A percentile compares a stretch with the other conserved stretches of the same genome.
Conservation (phyloP, 2,797 vertebrate species). For the Characodon lateralis region DNA sequence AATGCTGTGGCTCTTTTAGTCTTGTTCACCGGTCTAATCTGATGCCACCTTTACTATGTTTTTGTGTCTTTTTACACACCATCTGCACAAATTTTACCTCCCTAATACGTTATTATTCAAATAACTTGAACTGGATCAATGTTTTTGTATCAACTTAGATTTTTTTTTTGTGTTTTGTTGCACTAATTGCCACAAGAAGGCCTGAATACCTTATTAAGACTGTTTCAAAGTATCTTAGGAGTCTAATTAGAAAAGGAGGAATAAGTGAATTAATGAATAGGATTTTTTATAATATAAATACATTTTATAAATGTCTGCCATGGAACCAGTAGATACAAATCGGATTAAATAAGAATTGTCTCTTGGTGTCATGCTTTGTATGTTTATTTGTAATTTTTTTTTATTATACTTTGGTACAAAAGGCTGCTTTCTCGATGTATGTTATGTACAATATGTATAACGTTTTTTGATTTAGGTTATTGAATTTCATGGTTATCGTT, state of each 20-base stretch:
- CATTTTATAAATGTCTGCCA: slow-evolving; percentile 3
- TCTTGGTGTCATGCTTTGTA: slow-evolving; percentile 20
- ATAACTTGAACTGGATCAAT: slow-evolving; percentile 26
- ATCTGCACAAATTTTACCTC: slow-evolving; percentile 5
- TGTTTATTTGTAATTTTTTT: slow-evolving; percentile 37
- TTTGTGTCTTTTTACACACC: not conserved
- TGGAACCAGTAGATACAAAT: not conserved
- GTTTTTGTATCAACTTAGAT: not conserved
- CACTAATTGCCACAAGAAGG: not conserved
- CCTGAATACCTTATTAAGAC: not conserved
- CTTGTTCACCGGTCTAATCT: not conserved
- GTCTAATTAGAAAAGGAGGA: not conserved
- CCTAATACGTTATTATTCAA: slow-evolving; percentile 4
- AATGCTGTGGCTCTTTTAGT: not conserved
- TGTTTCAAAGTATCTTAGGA: slow-evolving; percentile 16
- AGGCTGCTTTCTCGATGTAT: slow-evolving; percentile 3
- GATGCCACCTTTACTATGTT: not conserved
- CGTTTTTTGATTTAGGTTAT: slow-evolving; percentile 13
- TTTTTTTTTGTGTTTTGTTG: slow-evolving; percentile 2
- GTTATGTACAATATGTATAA: slow-evolving; percentile 17
- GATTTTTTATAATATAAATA: not conserved
- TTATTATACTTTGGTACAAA: slow-evolving; percentile 21
- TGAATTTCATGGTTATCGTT: slow-evolving; percentile 19
- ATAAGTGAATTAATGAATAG: not conserved
- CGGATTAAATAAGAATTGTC: slow-evolving; percentile 10